A percentile compares a stretch with the other conserved stretches of the same genome.
phyloP scores from a whole-genome alignment of 1,140 invertebrate species.

The Ditylenchus dipsaci region DNA sequence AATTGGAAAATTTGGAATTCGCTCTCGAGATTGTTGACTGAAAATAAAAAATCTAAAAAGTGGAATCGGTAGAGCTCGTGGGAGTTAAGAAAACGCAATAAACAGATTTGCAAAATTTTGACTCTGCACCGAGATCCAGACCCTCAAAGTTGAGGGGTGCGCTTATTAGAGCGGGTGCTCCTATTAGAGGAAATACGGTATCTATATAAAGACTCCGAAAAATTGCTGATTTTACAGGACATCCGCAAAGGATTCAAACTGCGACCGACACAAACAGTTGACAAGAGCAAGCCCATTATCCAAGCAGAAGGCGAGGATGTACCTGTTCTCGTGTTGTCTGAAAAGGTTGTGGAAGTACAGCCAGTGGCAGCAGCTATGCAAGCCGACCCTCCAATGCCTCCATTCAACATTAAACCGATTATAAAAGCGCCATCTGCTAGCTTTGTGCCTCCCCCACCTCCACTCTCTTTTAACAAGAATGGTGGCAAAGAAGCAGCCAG shows the following conservation, averaged over 20 bases:
- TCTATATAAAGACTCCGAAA: background rate
- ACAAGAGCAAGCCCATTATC: constrained; percentile 37
- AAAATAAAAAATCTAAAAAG: too few relatives aligned
- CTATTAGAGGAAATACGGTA: too few relatives aligned
- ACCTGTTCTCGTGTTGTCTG: background rate
- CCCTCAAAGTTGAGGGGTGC: too few relatives aligned
- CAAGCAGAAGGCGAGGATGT: constrained; percentile 30
- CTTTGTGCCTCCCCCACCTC: background rate
- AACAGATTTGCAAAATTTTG: too few relatives aligned
- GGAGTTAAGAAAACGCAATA: too few relatives aligned
- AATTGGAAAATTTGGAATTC: too few relatives aligned
- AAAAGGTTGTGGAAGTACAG: background rate
- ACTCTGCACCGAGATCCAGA: too few relatives aligned
- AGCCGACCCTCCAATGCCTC: background rate
- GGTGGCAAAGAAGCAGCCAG: background rate
- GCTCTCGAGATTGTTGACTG: too few relatives aligned
- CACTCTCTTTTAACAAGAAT: background rate
- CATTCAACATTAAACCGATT: background rate
- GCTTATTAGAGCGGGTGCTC: too few relatives aligned
- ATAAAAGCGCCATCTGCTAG: background rate
- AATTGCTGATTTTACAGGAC: constrained; percentile 17
- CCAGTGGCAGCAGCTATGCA: too few relatives aligned
- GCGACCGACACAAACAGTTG: constrained; percentile 32
- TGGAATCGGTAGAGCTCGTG: too few relatives aligned
- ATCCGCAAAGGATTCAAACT: constrained; percentile 36